Evolutionary conservation across 2,113 vertebrate genomes (phyloP), one percentile per base, ranked within the genome.

Genomic region (Halcyon malimbica): DNA sequence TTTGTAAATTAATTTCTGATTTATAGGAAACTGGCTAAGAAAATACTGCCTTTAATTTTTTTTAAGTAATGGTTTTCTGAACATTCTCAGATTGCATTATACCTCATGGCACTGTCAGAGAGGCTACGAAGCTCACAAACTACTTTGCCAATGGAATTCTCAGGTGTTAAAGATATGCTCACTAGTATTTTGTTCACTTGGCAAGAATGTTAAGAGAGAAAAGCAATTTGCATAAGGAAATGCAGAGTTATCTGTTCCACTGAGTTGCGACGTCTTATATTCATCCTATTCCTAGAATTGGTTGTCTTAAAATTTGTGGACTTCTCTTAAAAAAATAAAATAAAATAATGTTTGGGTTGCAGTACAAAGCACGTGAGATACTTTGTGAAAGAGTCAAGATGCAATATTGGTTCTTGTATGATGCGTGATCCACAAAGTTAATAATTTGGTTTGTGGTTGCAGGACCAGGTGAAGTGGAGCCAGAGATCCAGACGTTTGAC

Each of bases 381-480:
- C 13, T 62, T 42, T 29, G 2, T 62, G 28, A 54, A 54, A 67
- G 21, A 76, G 21, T 42, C 1, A 2, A 63, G 65, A 17, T 90
- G 35, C 3, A 21, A 1, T 56, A 64, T 4, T 56, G 11, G 5
- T 56, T 92, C 39, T 88, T 76, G 37, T 42, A 8, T 57, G 64
- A 11, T 7, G 11, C 42, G 12, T 56, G 25, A 48, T 46, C n/a
- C 19, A 63, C n/a, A 4, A 74, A 60, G 37, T 83, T 41, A 70
- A 6, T 87, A 44, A 91, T n/a, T 10, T 10, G 44, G 85, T 84
- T 7, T 95, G 46, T 93, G 57, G 39, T 75, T 96, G 79, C 18
- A 98, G 99, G 98, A 94, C 71, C 73, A 80, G 86, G 96, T 69
- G 97, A 98, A 6, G 17, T 89, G 12, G 98, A 99, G 44, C 84